Evolutionary conservation across 2,113 vertebrate species (phyloP).

Genomic region (Cryptoleucopteryx plumbea): DNA sequence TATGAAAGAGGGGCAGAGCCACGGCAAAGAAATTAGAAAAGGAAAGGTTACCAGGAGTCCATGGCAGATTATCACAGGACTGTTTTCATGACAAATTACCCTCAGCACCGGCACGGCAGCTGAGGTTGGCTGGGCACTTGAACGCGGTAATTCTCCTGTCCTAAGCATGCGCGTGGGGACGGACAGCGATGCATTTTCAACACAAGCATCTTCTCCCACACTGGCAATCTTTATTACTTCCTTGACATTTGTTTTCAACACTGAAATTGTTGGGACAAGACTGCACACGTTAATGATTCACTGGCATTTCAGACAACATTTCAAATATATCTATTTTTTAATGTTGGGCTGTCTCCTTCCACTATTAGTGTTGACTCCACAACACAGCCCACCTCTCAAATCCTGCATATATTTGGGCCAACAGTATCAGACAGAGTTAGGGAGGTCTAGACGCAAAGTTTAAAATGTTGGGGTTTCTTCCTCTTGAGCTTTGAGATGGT

Average conservation of each 20-base stretch:
- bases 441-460: neutral
- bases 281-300: neutral
- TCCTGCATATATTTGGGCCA: neutral
- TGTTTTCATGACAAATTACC: neutral
- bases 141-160: neutral
- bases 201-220: neutral
- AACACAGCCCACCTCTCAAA: neutral
- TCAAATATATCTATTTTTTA: neutral
- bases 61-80: neutral
- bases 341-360: neutral
- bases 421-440: neutral
- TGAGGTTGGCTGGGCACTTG: neutral
- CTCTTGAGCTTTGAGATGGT: neutral
- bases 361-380: neutral
- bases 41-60: neutral
- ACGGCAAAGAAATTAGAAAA: neutral
- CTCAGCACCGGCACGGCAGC: accelerated
- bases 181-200: accelerated
- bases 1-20: neutral
- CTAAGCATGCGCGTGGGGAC: accelerated
- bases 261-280: neutral
- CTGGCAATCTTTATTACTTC: neutral
- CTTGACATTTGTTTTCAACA: neutral
- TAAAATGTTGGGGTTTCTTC: neutral
- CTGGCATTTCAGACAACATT: neutral